A percentile compares a stretch with the other conserved stretches of the same genome.
phyloP scores from a whole-genome alignment of 1,140 invertebrate species.

The Parasteatoda tepidariorum region DNA sequence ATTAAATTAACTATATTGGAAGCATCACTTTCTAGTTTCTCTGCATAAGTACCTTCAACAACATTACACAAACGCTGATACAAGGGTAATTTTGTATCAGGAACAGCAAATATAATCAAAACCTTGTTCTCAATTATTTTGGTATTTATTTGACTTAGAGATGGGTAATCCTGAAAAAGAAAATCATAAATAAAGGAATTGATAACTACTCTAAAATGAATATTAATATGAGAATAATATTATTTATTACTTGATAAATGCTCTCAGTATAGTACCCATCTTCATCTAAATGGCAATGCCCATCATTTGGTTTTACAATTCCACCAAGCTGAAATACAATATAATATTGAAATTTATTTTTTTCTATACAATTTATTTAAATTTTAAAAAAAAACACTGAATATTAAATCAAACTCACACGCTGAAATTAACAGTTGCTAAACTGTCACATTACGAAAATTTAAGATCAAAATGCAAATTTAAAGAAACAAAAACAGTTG shows the following conservation, averaged over 20 bases:
- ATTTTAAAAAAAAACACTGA: not conserved
- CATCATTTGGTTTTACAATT: conserved; percentile 93
- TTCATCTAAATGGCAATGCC: conserved; percentile 82
- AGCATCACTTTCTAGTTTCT: conserved; percentile 86
- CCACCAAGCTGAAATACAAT: conserved; percentile 76
- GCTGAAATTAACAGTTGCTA: no score
- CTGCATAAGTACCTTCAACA: conserved; percentile 83
- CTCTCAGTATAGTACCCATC: conserved; percentile 78
- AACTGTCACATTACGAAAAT: no score
- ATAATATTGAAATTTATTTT: not conserved
- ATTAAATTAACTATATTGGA: conserved; percentile 93
- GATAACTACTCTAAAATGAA: no score
- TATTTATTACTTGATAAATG: conserved; percentile 68
- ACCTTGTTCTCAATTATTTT: conserved; percentile 94
- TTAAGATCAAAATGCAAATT: no score
- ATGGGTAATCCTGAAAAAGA: conserved; percentile 88
- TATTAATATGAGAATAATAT: not conserved
- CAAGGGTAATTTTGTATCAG: conserved; percentile 80
- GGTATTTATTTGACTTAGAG: conserved; percentile 82
- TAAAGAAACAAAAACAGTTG: no score
- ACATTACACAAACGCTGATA: conserved; percentile 84
- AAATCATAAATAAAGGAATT: not conserved
- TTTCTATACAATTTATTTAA: not conserved
- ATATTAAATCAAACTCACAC: conserved; percentile 20
- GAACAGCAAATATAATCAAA: conserved; percentile 98